Evolutionary conservation across 2,888 invertebrate genomes (phyloP), one percentile per base, ranked within the genome.

Genomic region (Macrosoma leucophasiata): DNA sequence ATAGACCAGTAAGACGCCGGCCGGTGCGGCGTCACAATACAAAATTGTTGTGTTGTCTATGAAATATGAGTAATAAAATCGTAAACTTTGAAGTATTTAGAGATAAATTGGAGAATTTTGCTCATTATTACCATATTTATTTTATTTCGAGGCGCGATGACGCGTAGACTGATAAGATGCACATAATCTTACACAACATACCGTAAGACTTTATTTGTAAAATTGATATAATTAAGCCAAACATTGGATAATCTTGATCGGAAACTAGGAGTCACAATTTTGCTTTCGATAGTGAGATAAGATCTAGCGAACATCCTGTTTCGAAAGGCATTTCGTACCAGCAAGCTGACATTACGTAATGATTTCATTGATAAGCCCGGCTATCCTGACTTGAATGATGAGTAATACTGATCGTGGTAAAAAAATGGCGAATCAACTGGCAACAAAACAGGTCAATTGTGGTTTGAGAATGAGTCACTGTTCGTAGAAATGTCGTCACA

Each of bases 401-500:
- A 81, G 63, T 79, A 79, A 78, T 63, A 43, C 51, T 34, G 36
- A 48, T 46, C 50, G 45, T 56, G 59, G 66, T 61, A 72, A 75
- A 35, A 77, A 76, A 74, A 74, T 35, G 32, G 35, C 35, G 46
- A 42, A 46, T 49, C 49, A n/a, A n/a, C n/a, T 51, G 46, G 43
- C 44, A 44, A 50, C 48, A 50, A 45, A 58, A 55, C 55, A 54
- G 58, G 52, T 55, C 54, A 53, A 48, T 48, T 46, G 51, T 50
- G 43, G 53, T 48, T 55, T 48, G 33, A 34, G 30, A 28, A 46
- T 79, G 78, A 78, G 42, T 77, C 79, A 78, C 52, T 43, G 50
- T 69, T 71, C 63, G 50, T 50, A 62, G 65, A 66, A 74, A 61
- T 67, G 55, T 67, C 70, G 74, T 77, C 77, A 75, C 69, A 68